Evolutionary conservation across 1,140 invertebrate genomes (phyloP).

Genomic region (Littorina saxatilis): DNA sequence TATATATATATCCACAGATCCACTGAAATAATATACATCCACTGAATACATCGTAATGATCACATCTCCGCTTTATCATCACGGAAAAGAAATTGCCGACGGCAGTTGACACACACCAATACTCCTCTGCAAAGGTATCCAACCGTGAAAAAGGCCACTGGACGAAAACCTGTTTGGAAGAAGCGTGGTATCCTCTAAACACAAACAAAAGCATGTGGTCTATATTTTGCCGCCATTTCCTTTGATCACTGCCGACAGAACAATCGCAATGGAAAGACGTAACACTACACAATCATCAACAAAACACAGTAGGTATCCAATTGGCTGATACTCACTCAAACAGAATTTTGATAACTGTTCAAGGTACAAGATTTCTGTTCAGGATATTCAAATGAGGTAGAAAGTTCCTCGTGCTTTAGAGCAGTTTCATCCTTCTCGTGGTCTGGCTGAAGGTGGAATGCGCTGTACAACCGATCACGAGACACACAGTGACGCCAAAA

Average conservation of each 20-base stretch:
- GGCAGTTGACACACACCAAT: too few species aligned
- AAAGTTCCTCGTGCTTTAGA: neutral
- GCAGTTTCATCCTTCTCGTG: neutral
- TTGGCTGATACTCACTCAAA: conserved; percentile 44
- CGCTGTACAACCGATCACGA: neutral
- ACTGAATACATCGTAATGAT: too few species aligned
- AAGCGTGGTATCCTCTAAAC: conserved; percentile 16
- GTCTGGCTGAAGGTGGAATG: conserved; percentile 3
- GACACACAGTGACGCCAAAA: conserved; percentile 4
- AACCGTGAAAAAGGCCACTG: neutral
- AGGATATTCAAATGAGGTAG: too few species aligned
- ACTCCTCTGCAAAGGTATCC: neutral
- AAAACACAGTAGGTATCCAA: neutral
- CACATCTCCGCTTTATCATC: too few species aligned
- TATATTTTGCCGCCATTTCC: conserved; percentile 46
- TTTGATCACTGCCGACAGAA: conserved; percentile 18
- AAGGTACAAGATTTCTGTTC: neutral
- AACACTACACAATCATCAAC: neutral
- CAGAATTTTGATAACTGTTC: neutral
- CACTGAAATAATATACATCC: too few species aligned
- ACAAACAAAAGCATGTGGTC: conserved; percentile 4
- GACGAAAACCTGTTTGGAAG: neutral
- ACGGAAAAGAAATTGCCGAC: too few species aligned
- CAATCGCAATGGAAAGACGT: neutral
- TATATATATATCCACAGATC: too few species aligned